A percentile compares a stretch with the other conserved stretches of the same genome.
Conservation (phyloP, 1,140 invertebrate genomes). For the Drosophila miranda region DNA sequence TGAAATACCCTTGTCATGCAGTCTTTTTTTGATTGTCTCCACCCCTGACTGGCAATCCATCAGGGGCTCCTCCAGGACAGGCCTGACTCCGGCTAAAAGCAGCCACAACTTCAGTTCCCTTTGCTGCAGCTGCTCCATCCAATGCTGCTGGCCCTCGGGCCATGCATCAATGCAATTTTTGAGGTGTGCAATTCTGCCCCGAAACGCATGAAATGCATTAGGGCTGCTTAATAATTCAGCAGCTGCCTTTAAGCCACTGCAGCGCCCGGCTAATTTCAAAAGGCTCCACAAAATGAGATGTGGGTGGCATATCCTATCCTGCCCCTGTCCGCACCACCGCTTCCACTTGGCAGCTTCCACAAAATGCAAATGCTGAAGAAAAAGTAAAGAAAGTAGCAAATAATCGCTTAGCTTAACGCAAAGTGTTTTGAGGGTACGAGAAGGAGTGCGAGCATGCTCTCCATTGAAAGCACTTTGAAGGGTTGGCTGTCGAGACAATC, state of each 20-base stretch:
- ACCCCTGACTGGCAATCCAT: constrained; percentile 43
- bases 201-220: constrained; percentile 76
- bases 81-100: constrained; percentile 49
- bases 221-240: constrained; percentile 65
- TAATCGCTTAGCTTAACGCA: constrained; percentile 49
- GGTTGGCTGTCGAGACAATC: constrained; percentile 10
- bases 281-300: constrained; percentile 23
- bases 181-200: constrained; percentile 33
- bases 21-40: constrained; percentile 34
- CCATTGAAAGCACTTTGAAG: constrained; percentile 2
- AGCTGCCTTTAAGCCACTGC: constrained; percentile 33
- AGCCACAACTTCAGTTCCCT: constrained; percentile 47
- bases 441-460: not conserved
- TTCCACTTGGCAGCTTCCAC: not conserved
- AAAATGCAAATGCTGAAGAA: constrained; percentile 37
- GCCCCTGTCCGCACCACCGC: not conserved
- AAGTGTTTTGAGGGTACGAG: constrained; percentile 34
- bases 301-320: not conserved
- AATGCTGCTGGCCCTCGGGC: constrained; percentile 14
- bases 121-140: constrained; percentile 5
- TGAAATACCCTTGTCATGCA: constrained; percentile 3
- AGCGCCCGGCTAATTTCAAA: constrained; percentile 54
- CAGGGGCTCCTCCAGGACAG: constrained; percentile 19
- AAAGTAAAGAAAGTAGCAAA: constrained; percentile 32
- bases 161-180: constrained; percentile 44